Conservation (phyloP, 2,888 invertebrate genomes). For the Strigamia crassipes region DNA sequence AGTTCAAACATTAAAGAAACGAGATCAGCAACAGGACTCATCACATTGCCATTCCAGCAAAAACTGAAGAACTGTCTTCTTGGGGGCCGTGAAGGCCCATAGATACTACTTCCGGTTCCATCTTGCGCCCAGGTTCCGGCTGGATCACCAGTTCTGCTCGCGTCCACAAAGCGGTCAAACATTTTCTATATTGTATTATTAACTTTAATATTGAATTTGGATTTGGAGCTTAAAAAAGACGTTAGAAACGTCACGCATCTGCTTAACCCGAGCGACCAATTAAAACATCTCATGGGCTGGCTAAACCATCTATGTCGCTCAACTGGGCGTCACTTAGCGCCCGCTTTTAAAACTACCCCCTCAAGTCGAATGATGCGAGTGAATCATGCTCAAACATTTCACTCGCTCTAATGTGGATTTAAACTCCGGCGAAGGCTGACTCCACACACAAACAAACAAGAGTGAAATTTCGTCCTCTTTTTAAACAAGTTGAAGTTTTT, state of each 20-base stretch:
- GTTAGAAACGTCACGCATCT: background rate
- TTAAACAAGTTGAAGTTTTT: background rate
- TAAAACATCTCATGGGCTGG: background rate
- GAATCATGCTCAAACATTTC: conserved; percentile 4
- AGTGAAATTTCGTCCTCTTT: background rate
- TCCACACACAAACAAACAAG: background rate
- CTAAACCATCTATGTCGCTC: background rate
- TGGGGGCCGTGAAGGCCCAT: no score
- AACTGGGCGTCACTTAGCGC: background rate
- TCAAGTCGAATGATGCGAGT: background rate
- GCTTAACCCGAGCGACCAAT: background rate
- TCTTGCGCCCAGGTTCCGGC: no score
- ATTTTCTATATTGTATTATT: no score
- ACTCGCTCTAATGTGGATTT: background rate
- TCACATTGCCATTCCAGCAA: no score
- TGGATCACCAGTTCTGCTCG: no score
- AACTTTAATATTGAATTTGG: no score
- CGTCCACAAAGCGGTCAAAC: no score
- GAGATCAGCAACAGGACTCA: no score
- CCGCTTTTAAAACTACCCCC: background rate
- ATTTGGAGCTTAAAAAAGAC: background rate
- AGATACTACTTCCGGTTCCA: no score
- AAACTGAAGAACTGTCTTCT: no score
- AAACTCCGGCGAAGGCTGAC: background rate
- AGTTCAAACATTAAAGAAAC: no score